Base-by-base conservation (phyloP, 2,888 invertebrate genomes). In the Lamproptera curius region DNA sequence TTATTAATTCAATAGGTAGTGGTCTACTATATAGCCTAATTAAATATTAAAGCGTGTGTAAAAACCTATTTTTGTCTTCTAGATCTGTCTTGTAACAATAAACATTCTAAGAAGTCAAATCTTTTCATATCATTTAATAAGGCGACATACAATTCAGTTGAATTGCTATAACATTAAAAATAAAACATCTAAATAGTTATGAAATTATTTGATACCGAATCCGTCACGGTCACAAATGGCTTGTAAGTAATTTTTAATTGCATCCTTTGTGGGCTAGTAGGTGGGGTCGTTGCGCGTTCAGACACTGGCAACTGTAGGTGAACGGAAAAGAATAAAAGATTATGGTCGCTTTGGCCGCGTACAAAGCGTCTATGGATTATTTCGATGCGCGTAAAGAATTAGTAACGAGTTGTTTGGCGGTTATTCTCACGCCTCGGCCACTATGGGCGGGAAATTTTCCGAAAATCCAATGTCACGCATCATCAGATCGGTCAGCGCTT, bases 341-440 rank as follows among this genome's bases (percentile, higher is more conserved):
- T 54, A 46, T 46, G 53, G 54, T 53, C 52, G 52, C 48, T 53
- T 55, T 52, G 51, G 57, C 56, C 56, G 59, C 44, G 52, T 54
- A 58, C 48, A 49, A 55, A 35, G 49, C 57, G 56, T 41, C 60
- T 57, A 65, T 57, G 56, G 55, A 62, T 56, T 58, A 59, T 60
- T 65, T 71, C 73, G 73, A 76, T 73, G 73, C 63, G 68, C 67
- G 76, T 74, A 67, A 70, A 75, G 70, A 76, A 77, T 76, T 67
- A 65, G 63, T 72, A 73, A 76, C 73, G 71, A 63, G 63, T 62
- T 57, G 65, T 69, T 68, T 63, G 57, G 61, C 61, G 55, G 57
- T 54, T 63, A 66, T 76, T 76, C 76, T 74, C 76, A 73, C 74
- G 67, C 63, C 65, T 67, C 55, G 56, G 43, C 48, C 35, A 59